These are phyloP conservation scores for Frieseomelitta varia DNA, from an alignment of 1,140 invertebrate genomes.

Conservation along the genomic window DNA sequence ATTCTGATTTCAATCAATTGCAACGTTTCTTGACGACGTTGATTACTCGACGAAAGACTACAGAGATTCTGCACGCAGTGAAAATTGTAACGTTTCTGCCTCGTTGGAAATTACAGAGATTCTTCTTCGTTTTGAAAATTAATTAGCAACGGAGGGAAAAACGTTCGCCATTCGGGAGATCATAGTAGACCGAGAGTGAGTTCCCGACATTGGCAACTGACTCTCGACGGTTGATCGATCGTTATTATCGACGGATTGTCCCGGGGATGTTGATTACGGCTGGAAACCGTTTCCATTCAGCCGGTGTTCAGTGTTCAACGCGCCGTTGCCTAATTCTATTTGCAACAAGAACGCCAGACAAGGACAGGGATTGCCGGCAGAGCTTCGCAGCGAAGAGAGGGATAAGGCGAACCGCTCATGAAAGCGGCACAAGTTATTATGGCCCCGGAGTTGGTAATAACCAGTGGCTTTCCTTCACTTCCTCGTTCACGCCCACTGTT, in stretches of 20 bases:
- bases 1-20: no score
- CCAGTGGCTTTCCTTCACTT: conserved; percentile 56
- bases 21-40: no score
- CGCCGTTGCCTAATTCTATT: conserved; percentile 42
- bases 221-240: conserved; percentile 23
- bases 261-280: conserved; percentile 20
- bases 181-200: neutral
- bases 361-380: neutral
- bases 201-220: conserved; percentile 1
- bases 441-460: conserved; percentile 43
- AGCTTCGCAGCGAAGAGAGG: neutral
- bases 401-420: conserved; percentile 11
- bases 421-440: conserved; percentile 43
- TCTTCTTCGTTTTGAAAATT: no score
- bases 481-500: conserved; percentile 58
- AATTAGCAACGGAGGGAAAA: no score
- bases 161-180: neutral
- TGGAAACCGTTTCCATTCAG: conserved; percentile 35
- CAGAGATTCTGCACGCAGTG: no score
- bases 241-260: conserved; percentile 28
- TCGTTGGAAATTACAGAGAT: no score
- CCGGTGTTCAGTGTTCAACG: conserved; percentile 1
- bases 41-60: no score
- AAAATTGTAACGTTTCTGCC: no score
- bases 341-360: neutral